Base-by-base conservation (phyloP, 2,113 vertebrate species). In the Proteles cristata region DNA sequence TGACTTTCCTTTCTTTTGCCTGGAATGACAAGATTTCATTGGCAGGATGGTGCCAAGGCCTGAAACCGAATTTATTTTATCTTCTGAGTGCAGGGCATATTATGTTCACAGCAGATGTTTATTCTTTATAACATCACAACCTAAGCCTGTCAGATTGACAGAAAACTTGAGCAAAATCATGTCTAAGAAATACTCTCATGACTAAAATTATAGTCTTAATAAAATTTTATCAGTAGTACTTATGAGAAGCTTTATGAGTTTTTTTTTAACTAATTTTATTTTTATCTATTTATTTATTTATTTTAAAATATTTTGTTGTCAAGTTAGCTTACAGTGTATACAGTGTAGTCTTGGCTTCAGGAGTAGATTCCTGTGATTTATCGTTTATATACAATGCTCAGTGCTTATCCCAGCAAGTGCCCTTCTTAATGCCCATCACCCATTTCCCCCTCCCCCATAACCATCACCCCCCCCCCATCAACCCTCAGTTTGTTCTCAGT, bases 141-240 rank as follows among this genome's bases (percentile, higher is more conserved):
- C 3, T 84, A 45, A 31, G 28, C 48, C 48, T 43, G 6, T 97
- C 61, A 85, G 39, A 65, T 5, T 96, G 61, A 92, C 63, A 94
- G 79, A 55, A 81, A 90, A 84, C 63, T 35, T 90, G n/a, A 97
- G 19, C 11, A 90, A 35, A 43, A 76, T 63, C 86, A 88, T 16
- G 0, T 79, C n/a, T 7, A 88, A 86, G 21, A 82, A 94, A 89
- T 82, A 79, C 28, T 88, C 81, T 69, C 12, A 45, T 39, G 48
- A n/a, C 45, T 95, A 82, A 85, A 90, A 92, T 85, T 86, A 79
- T 5, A 92, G 16, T n/a, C 79, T 94, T 35, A 90, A 73, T 90
- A 88, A 92, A 86, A 90, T 76, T 87, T 91, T 87, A 95, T 63
- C 58, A 65, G 28, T 73, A 39, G 84, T 90, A 69, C 79, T 53